A percentile compares a stretch with the other conserved stretches of the same genome.
These are phyloP conservation scores for Vidua chalybeata DNA, from an alignment of 2,113 vertebrate species.

Conservation along the genomic window DNA sequence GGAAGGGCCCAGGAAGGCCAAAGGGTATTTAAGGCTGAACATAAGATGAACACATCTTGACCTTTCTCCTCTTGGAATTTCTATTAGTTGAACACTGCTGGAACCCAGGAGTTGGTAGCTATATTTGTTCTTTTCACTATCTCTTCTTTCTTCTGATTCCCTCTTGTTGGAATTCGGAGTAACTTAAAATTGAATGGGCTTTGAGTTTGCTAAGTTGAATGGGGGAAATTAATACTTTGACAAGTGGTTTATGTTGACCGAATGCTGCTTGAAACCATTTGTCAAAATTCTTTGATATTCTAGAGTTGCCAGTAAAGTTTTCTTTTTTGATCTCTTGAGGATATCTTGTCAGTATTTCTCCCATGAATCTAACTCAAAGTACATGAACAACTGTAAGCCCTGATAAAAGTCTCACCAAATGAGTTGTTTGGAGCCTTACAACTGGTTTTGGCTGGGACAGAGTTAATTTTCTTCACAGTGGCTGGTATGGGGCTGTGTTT, in stretches of 20 bases:
- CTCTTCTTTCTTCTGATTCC: neutral
- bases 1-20: neutral
- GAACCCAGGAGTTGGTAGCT: neutral
- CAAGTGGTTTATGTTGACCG: neutral
- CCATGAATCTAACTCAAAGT: neutral
- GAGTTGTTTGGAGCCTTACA: neutral
- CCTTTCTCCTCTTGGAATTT: neutral
- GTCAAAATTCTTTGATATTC: neutral
- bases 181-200: neutral
- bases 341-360: neutral
- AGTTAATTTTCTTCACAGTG: neutral
- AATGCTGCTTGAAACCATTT: neutral
- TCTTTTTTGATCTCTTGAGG: neutral
- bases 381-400: neutral
- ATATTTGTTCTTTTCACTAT: neutral
- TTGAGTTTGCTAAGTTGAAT: neutral
- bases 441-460: neutral
- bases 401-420: neutral
- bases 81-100: neutral
- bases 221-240: neutral
- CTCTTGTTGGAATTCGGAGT: neutral
- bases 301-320: neutral
- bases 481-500: neutral
- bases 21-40: neutral
- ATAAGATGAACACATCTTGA: fast-evolving